Conservation (phyloP, 2,113 vertebrate genomes). For the Pedionomus torquatus region DNA sequence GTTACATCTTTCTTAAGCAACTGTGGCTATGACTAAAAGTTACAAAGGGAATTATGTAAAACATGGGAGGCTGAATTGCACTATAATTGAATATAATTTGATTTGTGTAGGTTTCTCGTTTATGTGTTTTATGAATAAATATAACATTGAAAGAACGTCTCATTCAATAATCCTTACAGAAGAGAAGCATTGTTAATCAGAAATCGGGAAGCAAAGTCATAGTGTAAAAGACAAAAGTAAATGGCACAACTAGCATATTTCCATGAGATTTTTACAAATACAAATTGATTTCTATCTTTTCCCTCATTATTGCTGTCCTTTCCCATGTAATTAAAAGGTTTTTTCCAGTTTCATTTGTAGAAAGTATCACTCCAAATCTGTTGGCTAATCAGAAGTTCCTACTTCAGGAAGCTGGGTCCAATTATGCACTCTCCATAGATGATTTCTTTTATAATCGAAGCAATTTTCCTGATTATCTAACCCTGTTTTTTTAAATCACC, state of each 20-base stretch:
- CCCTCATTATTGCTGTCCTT: not conserved
- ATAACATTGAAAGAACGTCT: not conserved
- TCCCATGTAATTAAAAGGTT: not conserved
- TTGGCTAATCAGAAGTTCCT: not conserved
- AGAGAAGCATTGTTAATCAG: not conserved
- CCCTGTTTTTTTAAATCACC: not conserved
- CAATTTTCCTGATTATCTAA: not conserved
- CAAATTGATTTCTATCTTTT: not conserved
- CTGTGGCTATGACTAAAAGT: not conserved
- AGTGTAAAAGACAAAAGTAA: not conserved
- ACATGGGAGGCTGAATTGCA: not conserved
- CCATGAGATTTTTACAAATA: not conserved
- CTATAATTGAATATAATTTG: not conserved
- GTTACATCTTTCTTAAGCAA: not conserved
- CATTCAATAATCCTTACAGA: not conserved
- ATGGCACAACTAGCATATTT: not conserved
- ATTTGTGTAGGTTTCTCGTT: not conserved
- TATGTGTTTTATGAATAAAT: not conserved
- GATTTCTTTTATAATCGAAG: not conserved
- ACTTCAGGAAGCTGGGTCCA: not conserved
- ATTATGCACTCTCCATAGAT: not conserved
- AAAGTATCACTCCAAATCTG: not conserved
- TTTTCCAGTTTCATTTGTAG: not conserved
- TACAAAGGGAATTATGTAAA: not conserved
- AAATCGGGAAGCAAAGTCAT: not conserved